phyloP scores from a whole-genome alignment of 2,888 invertebrate species.

The Melikaiella ostensackeni region DNA sequence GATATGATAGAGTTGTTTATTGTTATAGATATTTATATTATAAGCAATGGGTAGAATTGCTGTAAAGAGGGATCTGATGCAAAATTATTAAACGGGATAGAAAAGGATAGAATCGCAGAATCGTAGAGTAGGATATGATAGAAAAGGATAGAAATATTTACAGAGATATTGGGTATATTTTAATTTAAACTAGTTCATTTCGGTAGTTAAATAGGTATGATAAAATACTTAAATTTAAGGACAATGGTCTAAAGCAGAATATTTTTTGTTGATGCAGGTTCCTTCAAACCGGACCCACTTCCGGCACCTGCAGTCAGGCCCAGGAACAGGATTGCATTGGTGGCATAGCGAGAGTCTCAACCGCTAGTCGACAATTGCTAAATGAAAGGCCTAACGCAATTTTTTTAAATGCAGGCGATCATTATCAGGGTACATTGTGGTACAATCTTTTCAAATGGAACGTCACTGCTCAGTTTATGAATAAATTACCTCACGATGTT shows the following conservation, averaged over 20 bases:
- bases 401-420: slow-evolving; percentile 90
- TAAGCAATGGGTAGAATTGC: no score
- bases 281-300: slow-evolving; percentile 80
- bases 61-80: no score
- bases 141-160: no score
- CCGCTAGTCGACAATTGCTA: slow-evolving; percentile 76
- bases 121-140: no score
- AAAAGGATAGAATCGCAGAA: no score
- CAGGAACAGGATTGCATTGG: slow-evolving; percentile 81
- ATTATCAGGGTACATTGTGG: slow-evolving; percentile 92
- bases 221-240: not conserved
- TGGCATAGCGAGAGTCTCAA: slow-evolving; percentile 83
- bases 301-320: slow-evolving; percentile 78
- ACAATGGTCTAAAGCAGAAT: not conserved
- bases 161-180: no score
- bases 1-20: no score
- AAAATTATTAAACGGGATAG: no score
- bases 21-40: no score
- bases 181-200: not conserved
- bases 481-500: slow-evolving; percentile 86
- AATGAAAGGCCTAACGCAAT: slow-evolving; percentile 80
- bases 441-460: slow-evolving; percentile 87
- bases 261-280: slow-evolving; percentile 77
- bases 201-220: not conserved
- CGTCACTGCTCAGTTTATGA: slow-evolving; percentile 86